Evolutionary conservation across 2,113 vertebrate species (phyloP).

Genomic region (Parus major): DNA sequence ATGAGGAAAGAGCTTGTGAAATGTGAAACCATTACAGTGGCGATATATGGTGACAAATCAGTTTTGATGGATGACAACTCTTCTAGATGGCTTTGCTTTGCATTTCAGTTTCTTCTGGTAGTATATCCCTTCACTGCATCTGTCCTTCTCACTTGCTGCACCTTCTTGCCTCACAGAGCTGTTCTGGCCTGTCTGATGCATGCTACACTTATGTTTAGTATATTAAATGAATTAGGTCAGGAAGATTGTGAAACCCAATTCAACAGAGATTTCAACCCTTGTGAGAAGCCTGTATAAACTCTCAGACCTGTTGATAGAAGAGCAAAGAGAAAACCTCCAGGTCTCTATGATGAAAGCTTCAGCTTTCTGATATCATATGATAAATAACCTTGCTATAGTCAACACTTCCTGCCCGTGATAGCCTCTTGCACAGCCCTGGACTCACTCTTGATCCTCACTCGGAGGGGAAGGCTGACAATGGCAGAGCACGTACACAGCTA

Average conservation of each 20-base stretch:
- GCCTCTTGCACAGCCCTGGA: background rate
- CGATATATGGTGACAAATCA: background rate
- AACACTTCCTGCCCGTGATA: background rate
- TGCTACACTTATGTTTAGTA: background rate
- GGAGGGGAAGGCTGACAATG: background rate
- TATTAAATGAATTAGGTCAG: background rate
- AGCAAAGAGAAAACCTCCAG: background rate
- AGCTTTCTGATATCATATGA: background rate
- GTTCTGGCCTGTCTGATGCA: background rate
- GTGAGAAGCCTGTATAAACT: background rate
- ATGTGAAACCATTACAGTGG: background rate
- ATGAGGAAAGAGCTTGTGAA: background rate
- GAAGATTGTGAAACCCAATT: background rate
- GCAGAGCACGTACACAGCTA: background rate
- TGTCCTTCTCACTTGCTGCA: background rate
- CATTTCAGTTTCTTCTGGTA: background rate
- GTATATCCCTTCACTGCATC: background rate
- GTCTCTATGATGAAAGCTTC: background rate
- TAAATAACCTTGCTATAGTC: background rate
- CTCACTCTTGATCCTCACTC: background rate
- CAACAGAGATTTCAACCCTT: background rate
- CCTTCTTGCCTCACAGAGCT: background rate
- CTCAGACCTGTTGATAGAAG: background rate
- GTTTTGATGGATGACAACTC: background rate
- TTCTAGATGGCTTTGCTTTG: background rate